Base-by-base conservation (phyloP, 2,888 invertebrate species). In the Incurvaria masculella region DNA sequence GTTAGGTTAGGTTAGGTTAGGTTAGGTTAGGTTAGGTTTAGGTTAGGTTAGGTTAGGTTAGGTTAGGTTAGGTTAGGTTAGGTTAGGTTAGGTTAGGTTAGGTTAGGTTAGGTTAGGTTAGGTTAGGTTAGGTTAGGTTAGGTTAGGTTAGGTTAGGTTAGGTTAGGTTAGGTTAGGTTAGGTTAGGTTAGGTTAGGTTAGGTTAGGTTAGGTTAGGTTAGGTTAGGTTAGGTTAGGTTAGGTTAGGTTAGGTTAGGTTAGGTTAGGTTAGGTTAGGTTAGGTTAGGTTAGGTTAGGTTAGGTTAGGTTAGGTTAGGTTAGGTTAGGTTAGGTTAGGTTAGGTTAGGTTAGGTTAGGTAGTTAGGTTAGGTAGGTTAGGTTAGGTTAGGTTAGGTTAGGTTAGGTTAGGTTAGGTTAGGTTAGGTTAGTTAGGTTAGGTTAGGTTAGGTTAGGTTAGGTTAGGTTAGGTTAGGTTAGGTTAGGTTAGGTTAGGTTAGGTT, bases 401-500 rank as follows among this genome's bases (percentile, higher is more conserved):
- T 38, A 17, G 19, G 38, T 33, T 45, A 20, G 51, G 51, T 49
- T 51, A 47, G 51, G 51, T 51, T 51, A 47, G 48, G 51, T 51
- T 48, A 46, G 51, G 51, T 51, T 49, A 45, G 49, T 49, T 52
- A 48, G 45, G 51, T 49, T 47, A 45, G 51, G 51, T 49, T 49
- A 48, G 51, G 51, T 47, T 51, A 44, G 51, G 49, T 47, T 47
- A 45, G 49, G 52, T 48, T 52, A 46, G 52, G 47, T 45, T 51
- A 45, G 48, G 49, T 47, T 51, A 46, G 45, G 49, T 48, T 33
- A 27, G 27, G 27, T 27, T 14, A 27, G 27, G 27, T 27, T 14
- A 27, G 27, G 27, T 27, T 14, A 27, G 27, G 27, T 27, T 14
- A 27, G 27, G 27, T 27, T 14, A 27, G 27, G 27, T 27, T 14